A percentile compares a stretch with the other conserved stretches of the same genome.
Conservation (phyloP, 2,113 vertebrate species). For the Polypterus bichir region DNA sequence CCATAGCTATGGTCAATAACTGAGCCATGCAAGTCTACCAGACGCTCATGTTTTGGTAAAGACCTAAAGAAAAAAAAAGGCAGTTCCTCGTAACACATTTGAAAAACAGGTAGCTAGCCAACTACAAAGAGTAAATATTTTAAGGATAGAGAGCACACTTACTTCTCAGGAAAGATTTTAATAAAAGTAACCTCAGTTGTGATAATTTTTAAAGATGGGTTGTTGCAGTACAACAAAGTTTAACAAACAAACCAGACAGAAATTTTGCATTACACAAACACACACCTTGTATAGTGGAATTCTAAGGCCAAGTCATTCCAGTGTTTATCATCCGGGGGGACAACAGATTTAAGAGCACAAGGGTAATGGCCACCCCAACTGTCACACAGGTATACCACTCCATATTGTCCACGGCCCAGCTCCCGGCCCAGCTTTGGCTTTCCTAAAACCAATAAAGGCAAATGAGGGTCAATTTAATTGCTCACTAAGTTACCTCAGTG, state of each 20-base stretch:
- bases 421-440: conserved; percentile 88
- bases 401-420: conserved; percentile 89
- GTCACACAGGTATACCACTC: conserved; percentile 92
- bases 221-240: too few relatives aligned
- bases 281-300: conserved; percentile 92
- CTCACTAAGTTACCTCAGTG: too few relatives aligned
- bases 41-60: conserved; percentile 77
- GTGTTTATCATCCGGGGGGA: conserved; percentile 97
- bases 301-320: conserved; percentile 96
- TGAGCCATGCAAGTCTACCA: conserved; percentile 88
- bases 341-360: conserved; percentile 90
- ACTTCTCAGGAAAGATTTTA: too few relatives aligned
- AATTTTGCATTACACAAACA: too few relatives aligned
- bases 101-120: not conserved
- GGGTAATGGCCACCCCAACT: conserved; percentile 84
- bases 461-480: not conserved
- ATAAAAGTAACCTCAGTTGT: too few relatives aligned
- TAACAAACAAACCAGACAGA: too few relatives aligned
- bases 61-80: conserved; percentile 45
- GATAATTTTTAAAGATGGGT: too few relatives aligned
- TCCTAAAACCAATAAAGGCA: conserved; percentile 40
- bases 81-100: not conserved
- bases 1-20: conserved; percentile 89
- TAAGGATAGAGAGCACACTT: not conserved
- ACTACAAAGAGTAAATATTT: not conserved